These are phyloP conservation scores for Leucoraja ocellata DNA, from an alignment of 2,797 vertebrate genomes.

Conservation along the genomic window DNA sequence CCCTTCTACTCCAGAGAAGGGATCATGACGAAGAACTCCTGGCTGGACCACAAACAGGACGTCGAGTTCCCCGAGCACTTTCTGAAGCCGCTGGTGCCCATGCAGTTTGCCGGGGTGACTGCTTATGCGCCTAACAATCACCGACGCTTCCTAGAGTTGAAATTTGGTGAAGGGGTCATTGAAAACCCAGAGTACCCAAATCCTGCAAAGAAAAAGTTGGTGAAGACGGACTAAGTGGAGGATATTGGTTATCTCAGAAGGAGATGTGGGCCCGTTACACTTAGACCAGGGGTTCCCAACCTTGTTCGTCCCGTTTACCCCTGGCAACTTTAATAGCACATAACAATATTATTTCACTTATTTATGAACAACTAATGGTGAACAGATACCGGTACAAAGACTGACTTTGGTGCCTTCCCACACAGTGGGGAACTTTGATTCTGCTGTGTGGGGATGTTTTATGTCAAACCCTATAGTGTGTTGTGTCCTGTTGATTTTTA, in stretches of 20 bases:
- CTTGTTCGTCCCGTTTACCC: no score
- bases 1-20: conserved; percentile 80
- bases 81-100: conserved; percentile 70
- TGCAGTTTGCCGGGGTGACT: conserved; percentile 71
- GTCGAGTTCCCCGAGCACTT: conserved; percentile 87
- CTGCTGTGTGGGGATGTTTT: no score
- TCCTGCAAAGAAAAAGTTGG: conserved; percentile 65
- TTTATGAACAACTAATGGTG: no score
- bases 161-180: conserved; percentile 80
- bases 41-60: conserved; percentile 88
- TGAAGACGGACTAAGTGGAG: conserved; percentile 42
- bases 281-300: no score
- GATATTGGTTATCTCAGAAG: not conserved
- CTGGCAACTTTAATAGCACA: no score
- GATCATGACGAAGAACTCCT: conserved; percentile 87
- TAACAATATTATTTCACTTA: no score
- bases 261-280: not conserved
- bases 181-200: conserved; percentile 91
- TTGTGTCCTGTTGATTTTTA: no score
- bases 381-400: no score
- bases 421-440: no score
- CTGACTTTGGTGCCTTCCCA: no score
- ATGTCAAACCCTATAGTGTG: no score
- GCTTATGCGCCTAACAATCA: conserved; percentile 79
- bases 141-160: conserved; percentile 78